phyloP scores from a whole-genome alignment of 2,113 vertebrate genomes.

The Falco punctatus region DNA sequence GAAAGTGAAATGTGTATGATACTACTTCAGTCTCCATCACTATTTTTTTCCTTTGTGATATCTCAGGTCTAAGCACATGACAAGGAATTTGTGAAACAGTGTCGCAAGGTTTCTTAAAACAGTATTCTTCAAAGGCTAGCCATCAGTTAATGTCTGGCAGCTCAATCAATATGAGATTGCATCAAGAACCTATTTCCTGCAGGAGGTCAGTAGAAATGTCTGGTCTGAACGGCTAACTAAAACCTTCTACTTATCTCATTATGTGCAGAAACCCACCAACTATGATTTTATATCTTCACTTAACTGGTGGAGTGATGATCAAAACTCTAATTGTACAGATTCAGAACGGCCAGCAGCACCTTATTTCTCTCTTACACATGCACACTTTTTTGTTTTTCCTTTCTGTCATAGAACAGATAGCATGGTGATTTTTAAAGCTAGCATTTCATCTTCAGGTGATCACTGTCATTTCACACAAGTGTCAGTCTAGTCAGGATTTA shows the following conservation, averaged over 20 bases:
- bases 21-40: background rate
- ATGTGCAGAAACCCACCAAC: conserved; percentile 17
- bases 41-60: background rate
- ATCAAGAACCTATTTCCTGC: conserved; percentile 70
- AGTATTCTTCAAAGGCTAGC: conserved; percentile 47
- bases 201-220: conserved; percentile 44
- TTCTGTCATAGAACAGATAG: background rate
- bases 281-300: background rate
- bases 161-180: conserved; percentile 68
- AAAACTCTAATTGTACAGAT: conserved; percentile 52
- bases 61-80: background rate
- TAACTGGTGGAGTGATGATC: background rate
- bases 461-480: background rate
- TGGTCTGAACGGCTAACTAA: conserved; percentile 50
- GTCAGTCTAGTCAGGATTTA: background rate
- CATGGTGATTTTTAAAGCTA: background rate
- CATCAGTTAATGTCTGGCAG: conserved; percentile 57
- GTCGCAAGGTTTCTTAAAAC: conserved; percentile 30
- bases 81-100: conserved; percentile 21
- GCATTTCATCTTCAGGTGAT: conserved; percentile 16
- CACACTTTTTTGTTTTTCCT: background rate
- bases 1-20: background rate
- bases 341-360: background rate
- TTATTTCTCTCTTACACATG: background rate
- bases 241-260: conserved; percentile 40